Percentiles rank a stretch among this genome's conserved stretches.
Conservation (phyloP, 2,113 vertebrate genomes). For the Leptocoma aspasia region DNA sequence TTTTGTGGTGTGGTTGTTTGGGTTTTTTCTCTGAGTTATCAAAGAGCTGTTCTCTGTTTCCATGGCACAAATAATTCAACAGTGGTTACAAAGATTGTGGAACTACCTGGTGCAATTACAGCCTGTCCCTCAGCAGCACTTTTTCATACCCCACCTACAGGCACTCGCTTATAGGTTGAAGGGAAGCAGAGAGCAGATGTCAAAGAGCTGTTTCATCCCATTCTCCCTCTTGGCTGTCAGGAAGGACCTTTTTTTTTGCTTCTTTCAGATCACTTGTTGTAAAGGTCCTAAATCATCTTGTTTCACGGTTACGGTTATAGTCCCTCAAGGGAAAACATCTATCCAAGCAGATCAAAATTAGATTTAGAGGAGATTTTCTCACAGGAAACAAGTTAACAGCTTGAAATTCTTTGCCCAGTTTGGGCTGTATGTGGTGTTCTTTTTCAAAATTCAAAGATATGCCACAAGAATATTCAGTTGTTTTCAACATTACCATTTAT, state of each 20-base stretch:
- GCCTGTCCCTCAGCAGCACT: background rate
- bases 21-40: background rate
- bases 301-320: background rate
- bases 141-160: background rate
- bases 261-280: background rate
- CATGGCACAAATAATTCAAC: background rate
- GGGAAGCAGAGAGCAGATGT: background rate
- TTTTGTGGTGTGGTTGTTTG: background rate
- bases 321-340: background rate
- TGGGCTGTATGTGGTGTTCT: background rate
- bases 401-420: constrained; percentile 1
- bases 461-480: background rate
- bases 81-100: background rate
- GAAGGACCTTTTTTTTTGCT: background rate
- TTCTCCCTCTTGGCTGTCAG: background rate
- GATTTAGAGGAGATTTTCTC: constrained; percentile 19
- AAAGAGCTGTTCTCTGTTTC: background rate
- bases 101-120: background rate
- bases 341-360: background rate
- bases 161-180: background rate
- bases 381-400: constrained; percentile 19
- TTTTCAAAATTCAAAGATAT: background rate
- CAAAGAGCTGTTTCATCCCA: background rate
- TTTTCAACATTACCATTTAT: background rate
- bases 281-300: background rate